Evolutionary conservation across 2,888 invertebrate species (phyloP), one percentile per base, ranked within the genome.

Genomic region (Drosophila gaucha): DNA sequence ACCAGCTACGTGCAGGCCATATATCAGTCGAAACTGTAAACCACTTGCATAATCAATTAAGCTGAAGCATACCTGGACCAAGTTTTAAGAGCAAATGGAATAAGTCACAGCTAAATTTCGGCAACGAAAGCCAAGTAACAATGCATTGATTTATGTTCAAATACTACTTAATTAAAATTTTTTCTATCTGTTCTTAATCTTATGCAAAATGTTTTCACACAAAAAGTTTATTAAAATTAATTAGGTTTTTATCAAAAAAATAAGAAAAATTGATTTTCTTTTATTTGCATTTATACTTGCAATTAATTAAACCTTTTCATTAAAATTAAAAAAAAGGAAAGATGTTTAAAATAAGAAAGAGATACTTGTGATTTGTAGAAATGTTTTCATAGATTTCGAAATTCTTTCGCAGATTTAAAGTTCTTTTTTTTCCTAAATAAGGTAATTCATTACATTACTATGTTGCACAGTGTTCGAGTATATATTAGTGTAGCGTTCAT

Each of bases 1-100:
- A 75, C 47, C 56, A 28, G 39, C 52, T 55, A 69, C 74, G 80
- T 56, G 60, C 66, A 41, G 67, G 51, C 58, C 74, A 77, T 82
- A 86, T 62, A 84, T 86, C 80, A 86, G 66, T 54, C 58, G 30
- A 14, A 33, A 10, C 31, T 60, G 76, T 77, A 84, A 84, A 80
- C 77, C 68, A 74, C 85, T 78, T 66, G 80, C 67, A 70, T 68
- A 85, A 82, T 82, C 85, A 80, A 82, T 84, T 78, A 69, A 62
- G 33, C 58, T 16, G 20, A 30, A 6, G 26, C 20, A 1, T 30
- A 10, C 14, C 35, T 36, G 55, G 20, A 16, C 26, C 24, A 38
- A 46, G 41, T 38, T n/a, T 30, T 14, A 26, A 26, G 14, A 41
- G 24, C 38, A 16, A 56, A 31, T 3, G 10, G 35, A 50, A 44